Percentiles rank a stretch among this genome's conserved stretches.
These are phyloP conservation scores for Platysternon megacephalum DNA, from an alignment of 2,113 vertebrate genomes.

Conservation along the genomic window DNA sequence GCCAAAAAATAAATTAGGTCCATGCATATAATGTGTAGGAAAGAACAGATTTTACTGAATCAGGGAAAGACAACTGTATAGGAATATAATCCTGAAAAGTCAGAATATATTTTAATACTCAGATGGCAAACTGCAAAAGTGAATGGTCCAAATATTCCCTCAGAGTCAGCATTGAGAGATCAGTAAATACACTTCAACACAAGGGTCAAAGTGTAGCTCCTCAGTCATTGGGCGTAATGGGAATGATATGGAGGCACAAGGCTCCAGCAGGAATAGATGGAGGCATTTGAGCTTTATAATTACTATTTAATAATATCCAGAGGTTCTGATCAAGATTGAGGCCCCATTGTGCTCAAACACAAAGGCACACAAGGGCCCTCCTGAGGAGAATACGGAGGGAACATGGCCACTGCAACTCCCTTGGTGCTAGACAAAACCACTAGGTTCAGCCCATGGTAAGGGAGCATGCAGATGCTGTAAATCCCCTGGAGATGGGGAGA, in stretches of 20 bases:
- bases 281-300: neutral
- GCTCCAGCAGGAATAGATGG: neutral
- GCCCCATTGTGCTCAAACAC: too few relatives aligned
- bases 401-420: neutral
- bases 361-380: too few relatives aligned
- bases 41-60: neutral
- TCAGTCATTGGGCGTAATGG: neutral
- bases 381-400: neutral
- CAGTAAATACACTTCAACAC: neutral
- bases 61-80: neutral
- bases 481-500: neutral
- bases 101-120: neutral
- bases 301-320: neutral
- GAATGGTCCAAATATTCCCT: neutral
- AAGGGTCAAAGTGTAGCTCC: neutral
- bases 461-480: neutral
- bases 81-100: neutral
- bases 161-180: neutral
- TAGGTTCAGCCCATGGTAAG: neutral
- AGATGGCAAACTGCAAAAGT: neutral
- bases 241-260: neutral
- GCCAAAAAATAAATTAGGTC: conserved; percentile 1
- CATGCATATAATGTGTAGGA: neutral
- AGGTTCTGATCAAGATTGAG: neutral
- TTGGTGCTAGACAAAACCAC: neutral